Evolutionary conservation across 1,140 invertebrate species (phyloP), one percentile per base, ranked within the genome.

Genomic region (Reticulitermes speratus): DNA sequence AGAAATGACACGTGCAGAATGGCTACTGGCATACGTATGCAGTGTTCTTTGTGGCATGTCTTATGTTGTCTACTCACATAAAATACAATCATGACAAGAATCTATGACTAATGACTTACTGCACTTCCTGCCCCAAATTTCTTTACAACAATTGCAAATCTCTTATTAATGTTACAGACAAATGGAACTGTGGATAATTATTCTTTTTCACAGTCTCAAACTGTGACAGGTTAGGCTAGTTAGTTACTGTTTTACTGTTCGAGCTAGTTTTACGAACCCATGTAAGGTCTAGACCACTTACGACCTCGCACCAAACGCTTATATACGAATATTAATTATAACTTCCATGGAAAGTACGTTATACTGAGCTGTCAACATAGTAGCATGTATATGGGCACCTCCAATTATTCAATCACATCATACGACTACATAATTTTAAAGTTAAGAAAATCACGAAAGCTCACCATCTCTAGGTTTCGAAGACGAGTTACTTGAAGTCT

Each of bases 381-480:
- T 30, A n/a, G 2, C n/a, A 75, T 30, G n/a, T 25, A 75, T 30
- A 30, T 25, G n/a, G n/a, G 30, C 7, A 75, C n/a, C 25, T 75
- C 25, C n/a, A 75, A 75, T n/a, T 75, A 75, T 25, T 75, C 6
- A 75, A 30, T 75, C 65, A 75, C 25, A 16, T 11, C 65, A 75
- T 30, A 75, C n/a, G 11, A 30, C 52, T 55, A 55, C 65, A 75
- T 30, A n/a, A 75, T 75, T 75, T 75, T 75, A 25, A 75, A 75
- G 65, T 75, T 55, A 21, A 38, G 0, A 75, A 25, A 75, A 75
- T 83, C 44, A 48, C 45, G 82, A 44, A 82, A 45, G 87, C 88
- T 88, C 84, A 88, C 88, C 88, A 88, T 88, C 88, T 86, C 88
- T 88, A 44, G 88, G 55, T 86, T 88, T 88, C 45, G 88, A 85